A percentile compares a stretch with the other conserved stretches of the same genome.
Evolutionary conservation across 2,888 invertebrate genomes (phyloP).

Genomic region (Oxyscelio sp.): DNA sequence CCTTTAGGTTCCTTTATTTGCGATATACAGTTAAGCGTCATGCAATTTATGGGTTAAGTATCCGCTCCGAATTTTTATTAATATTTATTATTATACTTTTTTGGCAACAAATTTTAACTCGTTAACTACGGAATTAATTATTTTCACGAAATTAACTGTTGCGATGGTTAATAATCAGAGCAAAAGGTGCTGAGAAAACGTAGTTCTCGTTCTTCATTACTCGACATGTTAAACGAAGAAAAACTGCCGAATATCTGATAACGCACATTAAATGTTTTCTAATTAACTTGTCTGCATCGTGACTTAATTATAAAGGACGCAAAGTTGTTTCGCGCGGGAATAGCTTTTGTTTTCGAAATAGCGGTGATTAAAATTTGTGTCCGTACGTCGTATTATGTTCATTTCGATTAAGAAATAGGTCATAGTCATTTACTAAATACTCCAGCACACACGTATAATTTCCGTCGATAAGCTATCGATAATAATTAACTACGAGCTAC

Average conservation of each 20-base stretch:
- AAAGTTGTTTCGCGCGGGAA: not conserved
- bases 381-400: not conserved
- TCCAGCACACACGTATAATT: not conserved
- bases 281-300: constrained; percentile 4
- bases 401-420: not conserved
- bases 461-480: not conserved
- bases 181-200: not conserved
- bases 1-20: too few species aligned
- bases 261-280: constrained; percentile 5
- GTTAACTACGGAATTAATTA: not conserved
- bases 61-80: too few species aligned
- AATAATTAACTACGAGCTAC: not conserved
- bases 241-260: constrained; percentile 12
- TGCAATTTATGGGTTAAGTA: too few species aligned
- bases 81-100: too few species aligned
- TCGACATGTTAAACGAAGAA: constrained; percentile 11
- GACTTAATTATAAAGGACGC: not conserved
- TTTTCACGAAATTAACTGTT: constrained; percentile 6
- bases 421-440: not conserved
- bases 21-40: too few species aligned
- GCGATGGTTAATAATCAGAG: not conserved
- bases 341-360: not conserved
- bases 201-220: not conserved
- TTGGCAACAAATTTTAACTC: constrained; percentile 6
- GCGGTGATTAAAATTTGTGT: not conserved